Base-by-base conservation (phyloP, 2,113 vertebrate species). In the Phalacrocorax pelagicus region DNA sequence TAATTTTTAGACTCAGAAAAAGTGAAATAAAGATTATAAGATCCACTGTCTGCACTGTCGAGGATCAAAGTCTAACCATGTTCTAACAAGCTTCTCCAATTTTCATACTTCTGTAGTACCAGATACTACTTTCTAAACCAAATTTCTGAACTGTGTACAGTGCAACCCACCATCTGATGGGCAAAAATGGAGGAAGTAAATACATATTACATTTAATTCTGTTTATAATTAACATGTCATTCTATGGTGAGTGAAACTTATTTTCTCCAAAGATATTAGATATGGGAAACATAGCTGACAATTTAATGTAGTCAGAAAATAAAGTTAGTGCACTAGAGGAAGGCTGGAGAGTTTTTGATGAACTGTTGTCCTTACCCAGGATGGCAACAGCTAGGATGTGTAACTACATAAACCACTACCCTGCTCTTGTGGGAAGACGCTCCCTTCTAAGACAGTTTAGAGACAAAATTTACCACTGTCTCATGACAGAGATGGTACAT, bases 231-330 rank as follows among this genome's bases (percentile, higher is more conserved):
- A 94, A 82, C 1, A 2, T 90, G 84, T 66, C 67, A 36, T 87
- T 93, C 95, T 80, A 80, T 72, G 55, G 54, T 12, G 29, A 87
- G 57, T 72, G 79, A 88, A 92, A 90, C 71, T 94, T 59, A 88
- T 85, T 91, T 94, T 55, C 71, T 82, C 27, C 58, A 70, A 79
- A 87, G 44, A 81, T 67, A 79, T 65, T 89, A 72, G 70, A 52
- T 85, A 71, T 26, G 51, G 61, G 73, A 90, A 94, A 85, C 19
- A n/a, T 3, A 90, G 58, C 7, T 82, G 84, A 69, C 49, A 91
- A 61, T 84, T 91, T 93, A 67, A 96, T 74, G 52, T 22, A 42
- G 30, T 23, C 81, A 49, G 59, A 87, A 62, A 79, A 71, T 38
- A 63, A 84, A 92, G 75, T 18, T 9, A 22, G 40, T 67, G 30